Conservation (phyloP, 1,140 invertebrate species). For the Diorhabda carinulata region DNA sequence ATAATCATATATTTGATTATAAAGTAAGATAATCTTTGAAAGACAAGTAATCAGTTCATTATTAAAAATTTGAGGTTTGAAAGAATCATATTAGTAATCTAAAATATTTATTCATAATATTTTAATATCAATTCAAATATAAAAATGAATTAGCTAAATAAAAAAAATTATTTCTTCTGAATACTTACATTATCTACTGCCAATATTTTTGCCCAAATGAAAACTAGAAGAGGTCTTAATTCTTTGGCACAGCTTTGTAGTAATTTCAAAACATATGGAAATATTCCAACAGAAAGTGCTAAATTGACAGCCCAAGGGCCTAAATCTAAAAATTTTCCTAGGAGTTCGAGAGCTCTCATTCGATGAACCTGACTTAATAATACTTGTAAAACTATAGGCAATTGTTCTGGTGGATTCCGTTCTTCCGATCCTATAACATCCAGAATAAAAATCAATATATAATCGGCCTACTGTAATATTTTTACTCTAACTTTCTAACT, state of each 20-base stretch:
- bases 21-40: no score
- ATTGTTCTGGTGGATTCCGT: slow-evolving; percentile 85
- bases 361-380: slow-evolving; percentile 95
- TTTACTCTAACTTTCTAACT: no score
- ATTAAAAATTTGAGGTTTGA: no score
- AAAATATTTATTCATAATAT: no score
- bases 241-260: slow-evolving; percentile 91
- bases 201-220: slow-evolving; percentile 99
- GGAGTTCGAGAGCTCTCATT: slow-evolving; percentile 86
- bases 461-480: no score
- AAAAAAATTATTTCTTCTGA: background rate
- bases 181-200: slow-evolving; percentile 87
- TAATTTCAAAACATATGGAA: slow-evolving; percentile 96
- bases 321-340: slow-evolving; percentile 93
- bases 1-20: no score
- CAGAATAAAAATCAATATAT: no score
- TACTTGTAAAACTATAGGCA: slow-evolving; percentile 97
- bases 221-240: slow-evolving; percentile 87
- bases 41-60: no score
- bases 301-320: slow-evolving; percentile 96
- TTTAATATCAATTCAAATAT: no score
- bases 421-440: slow-evolving; percentile 55
- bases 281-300: slow-evolving; percentile 95
- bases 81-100: no score
- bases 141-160: no score